A percentile compares a stretch with the other conserved stretches of the same genome.
Evolutionary conservation across 1,140 invertebrate species (phyloP).

Genomic region (Thereuonema tuberculata): DNA sequence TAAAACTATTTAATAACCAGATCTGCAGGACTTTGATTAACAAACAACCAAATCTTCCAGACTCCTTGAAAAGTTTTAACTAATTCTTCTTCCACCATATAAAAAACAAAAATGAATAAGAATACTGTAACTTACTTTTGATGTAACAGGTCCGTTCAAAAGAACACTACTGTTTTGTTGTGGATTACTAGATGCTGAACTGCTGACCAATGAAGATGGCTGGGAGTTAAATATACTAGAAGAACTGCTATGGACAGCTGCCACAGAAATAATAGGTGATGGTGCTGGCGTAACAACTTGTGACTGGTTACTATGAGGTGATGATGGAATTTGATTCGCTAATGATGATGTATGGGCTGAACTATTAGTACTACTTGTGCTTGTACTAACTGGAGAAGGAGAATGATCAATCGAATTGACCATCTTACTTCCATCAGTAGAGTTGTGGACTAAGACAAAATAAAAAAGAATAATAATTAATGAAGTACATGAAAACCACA

Average conservation of each 20-base stretch:
- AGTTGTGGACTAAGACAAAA: constrained; percentile 6
- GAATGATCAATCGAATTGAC: constrained; percentile 28
- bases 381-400: background rate
- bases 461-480: background rate
- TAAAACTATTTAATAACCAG: no score
- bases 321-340: background rate
- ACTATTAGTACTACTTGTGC: background rate
- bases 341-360: background rate
- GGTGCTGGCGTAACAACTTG: background rate
- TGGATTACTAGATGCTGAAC: background rate
- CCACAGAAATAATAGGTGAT: constrained; percentile 4
- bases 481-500: no score
- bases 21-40: no score
- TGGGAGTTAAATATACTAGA: constrained; percentile 2
- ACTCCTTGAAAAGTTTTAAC: no score
- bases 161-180: constrained; percentile 1
- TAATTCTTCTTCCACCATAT: no score
- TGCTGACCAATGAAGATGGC: background rate
- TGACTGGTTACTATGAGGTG: background rate
- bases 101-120: no score
- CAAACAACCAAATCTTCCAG: no score
- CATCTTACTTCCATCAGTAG: constrained; percentile 10
- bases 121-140: constrained; percentile 16
- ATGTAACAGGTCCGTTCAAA: constrained; percentile 16
- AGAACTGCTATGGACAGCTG: constrained; percentile 1